phyloP scores from a whole-genome alignment of 2,888 invertebrate species.

The Eupeodes luniger region DNA sequence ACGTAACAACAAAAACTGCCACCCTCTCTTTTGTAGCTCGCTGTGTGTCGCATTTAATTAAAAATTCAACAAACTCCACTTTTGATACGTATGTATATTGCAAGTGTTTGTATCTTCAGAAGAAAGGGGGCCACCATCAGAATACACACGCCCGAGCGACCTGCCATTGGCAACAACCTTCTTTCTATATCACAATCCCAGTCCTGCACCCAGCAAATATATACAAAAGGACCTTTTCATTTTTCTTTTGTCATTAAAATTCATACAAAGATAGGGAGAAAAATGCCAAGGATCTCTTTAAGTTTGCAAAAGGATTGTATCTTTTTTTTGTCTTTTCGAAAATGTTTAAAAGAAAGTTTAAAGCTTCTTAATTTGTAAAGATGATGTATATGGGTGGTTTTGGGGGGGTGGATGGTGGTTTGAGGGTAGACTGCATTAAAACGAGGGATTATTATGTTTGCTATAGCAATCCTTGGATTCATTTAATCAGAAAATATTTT shows the following conservation, averaged over 20 bases:
- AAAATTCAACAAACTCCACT: constrained; percentile 71
- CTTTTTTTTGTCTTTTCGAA: constrained; percentile 14
- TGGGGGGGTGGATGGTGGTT: background rate
- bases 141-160: background rate
- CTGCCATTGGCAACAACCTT: constrained; percentile 22
- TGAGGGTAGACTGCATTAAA: background rate
- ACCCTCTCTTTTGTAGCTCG: constrained; percentile 47
- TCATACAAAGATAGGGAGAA: constrained; percentile 14
- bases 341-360: constrained; percentile 21
- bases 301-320: constrained; percentile 36
- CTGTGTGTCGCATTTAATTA: constrained; percentile 63
- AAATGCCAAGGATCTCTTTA: background rate
- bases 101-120: constrained; percentile 21
- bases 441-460: constrained; percentile 17
- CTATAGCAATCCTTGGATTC: background rate
- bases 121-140: too few relatives aligned
- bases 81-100: constrained; percentile 26
- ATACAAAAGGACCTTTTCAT: constrained; percentile 35
- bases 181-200: too few relatives aligned
- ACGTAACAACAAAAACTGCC: constrained; percentile 27
- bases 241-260: constrained; percentile 46
- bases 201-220: background rate
- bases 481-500: background rate
- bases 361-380: constrained; percentile 1
- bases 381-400: too few relatives aligned